Base-by-base conservation (phyloP, 2,888 invertebrate genomes). In the Bellardia pandia region DNA sequence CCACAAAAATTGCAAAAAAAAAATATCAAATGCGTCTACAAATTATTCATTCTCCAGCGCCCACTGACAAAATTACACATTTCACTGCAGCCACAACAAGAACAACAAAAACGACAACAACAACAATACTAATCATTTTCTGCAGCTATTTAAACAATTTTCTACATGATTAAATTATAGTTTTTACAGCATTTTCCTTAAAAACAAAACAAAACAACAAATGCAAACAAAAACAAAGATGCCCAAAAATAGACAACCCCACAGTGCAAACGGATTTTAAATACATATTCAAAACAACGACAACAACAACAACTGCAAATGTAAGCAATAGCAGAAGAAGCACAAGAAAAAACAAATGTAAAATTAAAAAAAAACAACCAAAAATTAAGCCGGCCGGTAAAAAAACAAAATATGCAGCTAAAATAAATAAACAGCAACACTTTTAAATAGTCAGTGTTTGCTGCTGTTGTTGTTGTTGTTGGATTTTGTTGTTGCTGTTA, bases 381-480 rank as follows among this genome's bases (percentile, higher is more conserved):
- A 77, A 71, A 74, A 62, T 64, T 76, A 60, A 53, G 86, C 82
- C 86, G 82, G 86, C 81, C 86, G 84, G 86, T 84, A 84, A 64
- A 74, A 84, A 48, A 86, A 86, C 45, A 86, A 68, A 79, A 23
- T 33, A 23, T 23, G 23, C 23, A 23, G 11, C 16, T 37, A 78
- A 69, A 66, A 76, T 51, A 62, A 85, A 74, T 4, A 75, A 78
- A 86, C 23, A 78, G 78, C 33, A 42, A 58, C 66, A 69, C 56
- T 45, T 79, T 33, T 30, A 62, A 72, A 79, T 48, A 42, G 51
- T 62, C 56, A 58, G 74, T 68, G 68, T 60, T 78, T 74, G 74
- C 23, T 23, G 48, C n/a, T 48, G 45, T 16, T 68, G 33, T 53
- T 69, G 8, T 74, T 77, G 53, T 3, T 42, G n/a, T 78, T 33